Evolutionary conservation across 53 echinoderm and acorn worm species (phyloP).

Genomic region (Henricia sp.): DNA sequence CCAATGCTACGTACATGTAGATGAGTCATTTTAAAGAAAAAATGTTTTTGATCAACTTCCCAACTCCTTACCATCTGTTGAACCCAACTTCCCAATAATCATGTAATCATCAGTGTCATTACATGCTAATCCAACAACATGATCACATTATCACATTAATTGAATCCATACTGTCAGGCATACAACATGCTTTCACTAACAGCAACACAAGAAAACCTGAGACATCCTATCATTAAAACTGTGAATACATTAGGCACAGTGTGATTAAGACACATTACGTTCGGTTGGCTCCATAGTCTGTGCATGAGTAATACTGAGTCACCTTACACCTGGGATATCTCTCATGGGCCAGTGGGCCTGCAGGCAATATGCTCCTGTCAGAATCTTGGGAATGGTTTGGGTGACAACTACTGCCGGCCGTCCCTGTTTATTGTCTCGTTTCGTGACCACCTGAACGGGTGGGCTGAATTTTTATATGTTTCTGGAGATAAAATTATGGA

Average conservation of each 20-base stretch:
- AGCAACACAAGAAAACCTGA: too few relatives aligned
- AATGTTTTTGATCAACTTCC: too few relatives aligned
- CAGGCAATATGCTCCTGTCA: not conserved
- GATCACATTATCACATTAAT: too few relatives aligned
- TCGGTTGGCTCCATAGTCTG: not conserved
- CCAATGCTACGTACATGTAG: too few relatives aligned
- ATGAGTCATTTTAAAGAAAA: too few relatives aligned
- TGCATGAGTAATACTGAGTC: slow-evolving; percentile 51
- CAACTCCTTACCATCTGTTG: too few relatives aligned
- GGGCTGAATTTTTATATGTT: not conserved
- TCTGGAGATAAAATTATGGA: not conserved
- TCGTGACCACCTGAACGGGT: not conserved
- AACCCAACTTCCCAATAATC: too few relatives aligned
- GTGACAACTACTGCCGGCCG: not conserved
- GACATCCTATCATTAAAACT: not conserved
- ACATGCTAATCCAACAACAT: too few relatives aligned
- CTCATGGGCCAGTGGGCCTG: not conserved
- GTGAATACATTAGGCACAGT: not conserved
- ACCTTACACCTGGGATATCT: slow-evolving; percentile 13
- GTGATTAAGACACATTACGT: not conserved
- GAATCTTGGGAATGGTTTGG: slow-evolving; percentile 3
- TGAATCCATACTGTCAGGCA: too few relatives aligned
- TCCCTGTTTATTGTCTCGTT: slow-evolving; percentile 1
- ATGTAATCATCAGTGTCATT: too few relatives aligned
- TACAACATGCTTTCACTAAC: too few relatives aligned